phyloP scores from a whole-genome alignment of 2,113 vertebrate genomes.

The Vombatus ursinus region DNA sequence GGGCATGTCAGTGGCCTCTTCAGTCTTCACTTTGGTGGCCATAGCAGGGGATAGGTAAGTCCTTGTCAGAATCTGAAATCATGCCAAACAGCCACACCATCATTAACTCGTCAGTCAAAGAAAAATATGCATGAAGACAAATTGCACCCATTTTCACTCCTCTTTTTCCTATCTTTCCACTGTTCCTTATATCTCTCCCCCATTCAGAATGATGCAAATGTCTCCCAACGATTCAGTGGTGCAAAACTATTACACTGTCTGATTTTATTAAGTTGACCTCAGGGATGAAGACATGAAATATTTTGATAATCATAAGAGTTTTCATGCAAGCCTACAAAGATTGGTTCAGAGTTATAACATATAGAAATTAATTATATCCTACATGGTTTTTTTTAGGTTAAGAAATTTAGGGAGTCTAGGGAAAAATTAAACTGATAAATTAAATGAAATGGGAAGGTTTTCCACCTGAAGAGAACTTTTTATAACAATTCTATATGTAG shows the following conservation, averaged over 20 bases:
- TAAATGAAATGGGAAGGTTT: neutral
- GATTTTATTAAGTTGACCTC: neutral
- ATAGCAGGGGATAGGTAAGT: conserved; percentile 94
- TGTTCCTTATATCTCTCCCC: neutral
- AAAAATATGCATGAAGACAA: neutral
- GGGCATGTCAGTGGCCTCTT: conserved; percentile 94
- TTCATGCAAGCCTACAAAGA: neutral
- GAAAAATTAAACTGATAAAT: neutral
- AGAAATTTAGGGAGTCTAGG: neutral
- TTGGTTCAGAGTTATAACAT: neutral
- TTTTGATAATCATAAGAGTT: neutral
- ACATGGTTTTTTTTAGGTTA: neutral
- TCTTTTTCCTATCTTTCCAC: neutral
- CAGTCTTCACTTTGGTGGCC: conserved; percentile 95
- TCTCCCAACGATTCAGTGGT: neutral
- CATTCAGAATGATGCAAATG: neutral
- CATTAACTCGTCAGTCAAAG: neutral
- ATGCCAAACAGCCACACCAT: neutral
- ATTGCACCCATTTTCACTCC: neutral
- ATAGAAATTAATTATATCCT: neutral
- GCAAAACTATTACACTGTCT: neutral
- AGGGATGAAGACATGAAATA: neutral
- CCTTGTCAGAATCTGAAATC: neutral
- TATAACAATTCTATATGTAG: neutral
- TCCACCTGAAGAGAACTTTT: neutral